phyloP scores from a whole-genome alignment of 1,140 invertebrate species.

The Ptiloglossa arizonensis region DNA sequence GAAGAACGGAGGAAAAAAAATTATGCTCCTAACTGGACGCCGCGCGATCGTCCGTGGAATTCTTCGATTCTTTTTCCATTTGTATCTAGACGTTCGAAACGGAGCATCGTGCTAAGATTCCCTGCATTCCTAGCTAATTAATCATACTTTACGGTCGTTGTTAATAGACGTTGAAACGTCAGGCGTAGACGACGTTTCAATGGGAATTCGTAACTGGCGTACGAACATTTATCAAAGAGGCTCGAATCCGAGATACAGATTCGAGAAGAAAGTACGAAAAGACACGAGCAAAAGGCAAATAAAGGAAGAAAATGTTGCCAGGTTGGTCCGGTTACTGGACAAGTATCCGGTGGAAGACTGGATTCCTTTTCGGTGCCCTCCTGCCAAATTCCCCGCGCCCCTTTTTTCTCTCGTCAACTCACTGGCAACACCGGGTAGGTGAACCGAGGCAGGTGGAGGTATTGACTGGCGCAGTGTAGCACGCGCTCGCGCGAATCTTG shows the following conservation, averaged over 20 bases:
- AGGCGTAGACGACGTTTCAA: too few species aligned
- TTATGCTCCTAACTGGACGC: not conserved
- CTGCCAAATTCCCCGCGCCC: slow-evolving; percentile 41
- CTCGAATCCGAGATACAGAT: not conserved
- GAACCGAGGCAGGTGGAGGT: slow-evolving; percentile 51
- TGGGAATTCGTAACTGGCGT: not conserved
- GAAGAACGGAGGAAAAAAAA: not conserved
- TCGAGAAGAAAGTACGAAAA: not conserved
- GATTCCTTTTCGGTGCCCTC: slow-evolving; percentile 36
- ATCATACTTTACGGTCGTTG: not conserved
- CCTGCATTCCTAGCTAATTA: too few species aligned
- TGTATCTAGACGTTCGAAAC: too few species aligned
- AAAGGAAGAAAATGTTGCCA: slow-evolving; percentile 5
- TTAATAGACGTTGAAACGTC: not conserved
- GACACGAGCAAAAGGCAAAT: not conserved
- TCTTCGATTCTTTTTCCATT: not conserved
- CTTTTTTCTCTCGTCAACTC: slow-evolving; percentile 29
- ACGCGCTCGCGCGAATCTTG: slow-evolving; percentile 53
- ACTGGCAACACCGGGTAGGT: slow-evolving; percentile 43
- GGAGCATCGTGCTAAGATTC: too few species aligned
- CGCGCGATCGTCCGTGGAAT: too few species aligned
- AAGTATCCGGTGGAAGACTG: slow-evolving; percentile 23
- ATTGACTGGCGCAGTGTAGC: slow-evolving; percentile 57
- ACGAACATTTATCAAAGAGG: slow-evolving; percentile 2
- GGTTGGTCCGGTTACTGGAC: slow-evolving; percentile 20